Base-by-base conservation (phyloP, 2,113 vertebrate genomes). In the Chionis minor region DNA sequence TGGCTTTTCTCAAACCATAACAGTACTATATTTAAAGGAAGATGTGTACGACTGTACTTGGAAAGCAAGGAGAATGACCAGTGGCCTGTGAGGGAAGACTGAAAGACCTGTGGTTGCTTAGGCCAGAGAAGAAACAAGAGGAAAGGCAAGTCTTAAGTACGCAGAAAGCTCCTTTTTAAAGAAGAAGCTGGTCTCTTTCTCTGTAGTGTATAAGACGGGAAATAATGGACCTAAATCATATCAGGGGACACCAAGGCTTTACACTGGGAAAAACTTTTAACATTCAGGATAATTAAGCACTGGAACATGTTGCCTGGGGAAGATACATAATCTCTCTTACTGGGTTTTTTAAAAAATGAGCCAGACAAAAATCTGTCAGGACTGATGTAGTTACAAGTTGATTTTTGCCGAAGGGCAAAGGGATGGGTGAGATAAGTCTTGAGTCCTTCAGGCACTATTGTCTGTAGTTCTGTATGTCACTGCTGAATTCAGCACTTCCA, bases 401-500 rank as follows among this genome's bases (percentile, higher is more conserved):
- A 77, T 65, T 94, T 84, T 96, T 95, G 73, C 90, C 66, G 72
- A n/a, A 69, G 62, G 87, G 84, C 44, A 91, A 67, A 30, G 30
- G 32, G 16, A 42, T 66, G 33, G 59, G 35, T 72, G 89, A 75
- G 84, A 85, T 59, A 84, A 96, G 45, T 81, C 44, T 44, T 33
- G 44, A 93, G 84, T 85, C 86, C 58, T 93, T 82, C 58, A 61
- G 66, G 73, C 9, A 3, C 40, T 80, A 32, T 56, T 7, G 2
- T 75, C 78, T 91, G 30, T 80, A 69, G 44, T 95, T 94, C 84
- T 77, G 15, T 63, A 33, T 40, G 35, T 49, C 49, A 45, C 52
- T 90, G 84, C 74, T 93, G 92, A 95, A 93, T 79, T 87, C 92
- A 88, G 54, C 70, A 91, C 78, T 95, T 96, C 66, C 90, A 61